These are phyloP conservation scores for Enteromius viviparus DNA, from an alignment of 2,797 vertebrate genomes.

Conservation along the genomic window DNA sequence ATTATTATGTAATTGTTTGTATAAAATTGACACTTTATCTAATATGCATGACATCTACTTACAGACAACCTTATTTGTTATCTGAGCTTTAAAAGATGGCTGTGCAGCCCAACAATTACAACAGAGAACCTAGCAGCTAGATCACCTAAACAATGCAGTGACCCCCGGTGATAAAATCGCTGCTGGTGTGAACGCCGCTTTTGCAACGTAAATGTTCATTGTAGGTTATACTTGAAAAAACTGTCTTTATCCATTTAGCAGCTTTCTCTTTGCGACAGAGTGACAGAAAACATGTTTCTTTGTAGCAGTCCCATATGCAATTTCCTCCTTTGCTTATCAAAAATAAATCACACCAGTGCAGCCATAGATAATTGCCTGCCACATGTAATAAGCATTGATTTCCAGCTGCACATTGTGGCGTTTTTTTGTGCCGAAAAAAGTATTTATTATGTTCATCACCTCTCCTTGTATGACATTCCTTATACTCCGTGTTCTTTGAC, in stretches of 20 bases:
- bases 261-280: constrained; percentile 6
- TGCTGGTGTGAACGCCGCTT: neutral
- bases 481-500: constrained; percentile 58
- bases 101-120: neutral
- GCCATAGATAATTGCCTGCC: constrained; percentile 45
- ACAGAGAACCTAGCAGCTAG: neutral
- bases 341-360: neutral
- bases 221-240: constrained; percentile 22
- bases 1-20: neutral
- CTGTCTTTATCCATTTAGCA: constrained; percentile 18
- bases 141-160: constrained; percentile 23
- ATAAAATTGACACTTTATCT: neutral
- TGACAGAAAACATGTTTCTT: constrained; percentile 48
- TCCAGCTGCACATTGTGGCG: constrained; percentile 29
- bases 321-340: constrained; percentile 52
- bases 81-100: neutral
- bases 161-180: neutral
- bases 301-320: constrained; percentile 57
- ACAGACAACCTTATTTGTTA: neutral
- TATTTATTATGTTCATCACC: constrained; percentile 6
- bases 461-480: constrained; percentile 54
- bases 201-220: constrained; percentile 1
- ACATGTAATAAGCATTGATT: constrained; percentile 41
- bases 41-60: neutral
- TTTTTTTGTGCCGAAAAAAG: constrained; percentile 9